These are phyloP conservation scores for Eciton burchellii DNA, from an alignment of 1,140 invertebrate species.

Conservation along the genomic window DNA sequence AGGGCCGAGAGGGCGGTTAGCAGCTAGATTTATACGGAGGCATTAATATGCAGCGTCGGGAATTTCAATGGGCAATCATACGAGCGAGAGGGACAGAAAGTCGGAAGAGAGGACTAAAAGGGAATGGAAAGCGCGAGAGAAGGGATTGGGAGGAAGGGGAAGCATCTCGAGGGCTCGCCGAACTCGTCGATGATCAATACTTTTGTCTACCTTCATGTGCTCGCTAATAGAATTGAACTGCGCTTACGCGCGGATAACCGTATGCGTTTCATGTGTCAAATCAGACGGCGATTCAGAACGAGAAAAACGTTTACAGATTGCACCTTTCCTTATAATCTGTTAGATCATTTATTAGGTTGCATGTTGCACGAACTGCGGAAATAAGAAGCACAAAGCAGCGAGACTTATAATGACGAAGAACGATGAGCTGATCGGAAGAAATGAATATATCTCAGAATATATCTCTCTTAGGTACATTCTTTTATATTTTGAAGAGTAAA, in stretches of 20 bases:
- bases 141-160: not conserved
- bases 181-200: conserved; percentile 79
- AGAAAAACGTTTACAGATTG: conserved; percentile 44
- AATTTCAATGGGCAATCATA: conserved; percentile 76
- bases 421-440: too few relatives aligned
- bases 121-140: not conserved
- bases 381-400: conserved; percentile 13
- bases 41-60: conserved; percentile 78
- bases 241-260: conserved; percentile 25
- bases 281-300: conserved; percentile 38
- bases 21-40: conserved; percentile 73
- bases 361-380: not conserved
- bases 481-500: too few relatives aligned
- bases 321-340: conserved; percentile 36
- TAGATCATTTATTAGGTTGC: conserved; percentile 37
- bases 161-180: conserved; percentile 50
- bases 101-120: conserved; percentile 23
- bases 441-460: too few relatives aligned
- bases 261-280: conserved; percentile 46
- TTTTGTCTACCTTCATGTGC: conserved; percentile 71
- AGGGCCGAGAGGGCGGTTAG: conserved; percentile 46
- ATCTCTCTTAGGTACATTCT: too few relatives aligned
- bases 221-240: conserved; percentile 76
- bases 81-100: not conserved
- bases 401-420: not conserved